These are phyloP conservation scores for Prionchulus punctatus DNA, from an alignment of 2,888 invertebrate species.

Conservation along the genomic window DNA sequence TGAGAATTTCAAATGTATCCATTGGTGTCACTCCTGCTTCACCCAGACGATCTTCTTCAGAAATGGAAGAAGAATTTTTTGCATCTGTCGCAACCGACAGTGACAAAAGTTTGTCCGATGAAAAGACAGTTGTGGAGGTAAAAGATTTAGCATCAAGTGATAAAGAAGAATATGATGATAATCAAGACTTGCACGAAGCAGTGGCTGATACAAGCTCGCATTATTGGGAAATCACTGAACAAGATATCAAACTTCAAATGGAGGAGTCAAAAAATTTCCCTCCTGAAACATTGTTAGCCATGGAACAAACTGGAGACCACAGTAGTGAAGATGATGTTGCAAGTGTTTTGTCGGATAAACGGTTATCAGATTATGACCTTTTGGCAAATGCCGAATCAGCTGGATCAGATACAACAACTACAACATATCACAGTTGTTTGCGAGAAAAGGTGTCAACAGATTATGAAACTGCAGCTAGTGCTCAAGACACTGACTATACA, in stretches of 20 bases:
- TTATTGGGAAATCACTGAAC: neutral
- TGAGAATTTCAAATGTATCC: no score
- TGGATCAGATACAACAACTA: neutral
- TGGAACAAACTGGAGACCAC: neutral
- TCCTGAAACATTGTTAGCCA: neutral
- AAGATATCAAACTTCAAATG: neutral
- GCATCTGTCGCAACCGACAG: no score
- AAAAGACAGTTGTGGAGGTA: no score
- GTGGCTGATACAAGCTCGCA: neutral
- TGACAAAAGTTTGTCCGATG: no score
- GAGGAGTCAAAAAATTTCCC: neutral
- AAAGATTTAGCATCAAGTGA: no score
- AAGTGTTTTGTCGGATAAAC: conserved; percentile 4
- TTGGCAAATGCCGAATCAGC: neutral
- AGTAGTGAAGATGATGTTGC: neutral
- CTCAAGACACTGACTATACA: conserved; percentile 17
- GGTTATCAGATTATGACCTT: neutral
- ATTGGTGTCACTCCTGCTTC: no score
- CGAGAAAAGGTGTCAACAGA: conserved; percentile 15
- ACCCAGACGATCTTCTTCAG: no score
- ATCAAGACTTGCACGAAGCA: neutral
- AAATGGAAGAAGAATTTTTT: no score
- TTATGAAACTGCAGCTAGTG: conserved; percentile 21
- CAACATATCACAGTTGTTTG: neutral
- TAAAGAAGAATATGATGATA: no score